These are phyloP conservation scores for Drosophila insularis DNA, from an alignment of 1,140 invertebrate species.

Conservation along the genomic window DNA sequence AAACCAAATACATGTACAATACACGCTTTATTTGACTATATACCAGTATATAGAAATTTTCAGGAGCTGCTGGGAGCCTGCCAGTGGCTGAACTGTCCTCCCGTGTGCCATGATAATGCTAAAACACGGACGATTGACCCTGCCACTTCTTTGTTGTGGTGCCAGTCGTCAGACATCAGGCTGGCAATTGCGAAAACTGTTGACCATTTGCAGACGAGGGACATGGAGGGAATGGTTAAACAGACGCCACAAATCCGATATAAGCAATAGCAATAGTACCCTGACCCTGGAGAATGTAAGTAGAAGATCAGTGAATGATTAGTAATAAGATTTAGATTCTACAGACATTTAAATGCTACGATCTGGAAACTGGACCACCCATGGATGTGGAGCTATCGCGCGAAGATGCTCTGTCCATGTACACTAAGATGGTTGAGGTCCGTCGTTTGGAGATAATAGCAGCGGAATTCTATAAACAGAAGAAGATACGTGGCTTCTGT, in stretches of 20 bases:
- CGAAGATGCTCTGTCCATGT: slow-evolving; percentile 86
- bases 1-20: not conserved
- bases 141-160: not conserved
- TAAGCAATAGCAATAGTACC: slow-evolving; percentile 27
- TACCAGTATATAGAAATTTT: not conserved
- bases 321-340: not conserved
- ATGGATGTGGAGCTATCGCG: slow-evolving; percentile 84
- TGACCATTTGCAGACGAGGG: not conserved
- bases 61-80: not conserved
- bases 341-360: slow-evolving; percentile 88
- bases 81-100: not conserved
- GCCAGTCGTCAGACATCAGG: not conserved
- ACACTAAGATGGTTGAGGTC: slow-evolving; percentile 87
- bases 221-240: not conserved
- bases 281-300: slow-evolving; percentile 68
- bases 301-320: not conserved
- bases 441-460: slow-evolving; percentile 88
- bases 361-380: slow-evolving; percentile 90
- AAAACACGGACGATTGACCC: not conserved
- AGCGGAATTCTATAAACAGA: slow-evolving; percentile 89
- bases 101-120: not conserved
- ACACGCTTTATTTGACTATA: not conserved
- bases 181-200: not conserved
- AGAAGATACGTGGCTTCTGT: slow-evolving; percentile 91
- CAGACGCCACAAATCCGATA: slow-evolving; percentile 14